Base-by-base conservation (phyloP, 2,888 invertebrate genomes). In the Coelopa pilipes region DNA sequence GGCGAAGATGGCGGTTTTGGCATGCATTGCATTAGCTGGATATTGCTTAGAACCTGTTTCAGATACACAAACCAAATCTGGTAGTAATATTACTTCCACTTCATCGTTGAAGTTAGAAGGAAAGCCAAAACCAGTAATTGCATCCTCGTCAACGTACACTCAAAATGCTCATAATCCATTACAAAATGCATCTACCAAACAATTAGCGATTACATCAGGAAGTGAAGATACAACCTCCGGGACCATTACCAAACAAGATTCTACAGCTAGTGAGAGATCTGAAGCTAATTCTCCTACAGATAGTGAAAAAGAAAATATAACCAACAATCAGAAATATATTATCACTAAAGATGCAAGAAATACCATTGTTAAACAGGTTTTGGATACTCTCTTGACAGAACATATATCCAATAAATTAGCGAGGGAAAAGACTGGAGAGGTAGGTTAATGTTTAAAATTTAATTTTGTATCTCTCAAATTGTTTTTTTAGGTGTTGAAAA, bases 1-100 rank as follows among this genome's bases (percentile, higher is more conserved):
- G 79, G 98, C 99, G 0, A 94, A 95, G 85, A 91, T 94, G 83
- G 93, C 96, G 68, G 92, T 98, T 7, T 88, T 90, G 69, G 97
- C 98, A 0, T 92, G 97, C 82, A 94, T 95, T 0, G 90, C 95
- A 65, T 87, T 99, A 75, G 93, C 93, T 19, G 93, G 93, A 75
- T 95, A 94, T 86, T 79, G 79, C 34, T 80, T 86, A 67, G 83
- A 86, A 47, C 73, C 77, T 0, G 74, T 78, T 5, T 55, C 74
- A 45, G 74, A 62, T 53, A 60, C 62, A 0, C 57, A 79, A 77
- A 70, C 73, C 78, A 1, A 77, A 77, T 24, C 80, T 79, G 1
- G 76, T 78, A 55, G 74, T 79, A 81, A 81, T 59, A 78, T 80
- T 3, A 80, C 81, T 46, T 77, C 78, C 10, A 45, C 71, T 50